Conservation (phyloP, 2,888 invertebrate species). For the Mesorhabditis belari region DNA sequence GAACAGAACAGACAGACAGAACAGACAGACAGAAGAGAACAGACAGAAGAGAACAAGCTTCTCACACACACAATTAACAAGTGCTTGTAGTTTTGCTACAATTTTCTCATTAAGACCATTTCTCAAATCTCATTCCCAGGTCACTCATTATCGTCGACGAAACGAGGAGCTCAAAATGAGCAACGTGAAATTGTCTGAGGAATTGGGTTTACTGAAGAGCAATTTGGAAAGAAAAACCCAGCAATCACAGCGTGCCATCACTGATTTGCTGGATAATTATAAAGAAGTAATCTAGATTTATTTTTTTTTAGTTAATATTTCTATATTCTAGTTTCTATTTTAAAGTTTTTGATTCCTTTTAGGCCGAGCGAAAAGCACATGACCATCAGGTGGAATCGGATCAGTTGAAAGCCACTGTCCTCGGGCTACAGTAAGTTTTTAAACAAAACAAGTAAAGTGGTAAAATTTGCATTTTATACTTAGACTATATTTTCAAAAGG, state of each 20-base stretch:
- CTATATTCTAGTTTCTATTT: not conserved
- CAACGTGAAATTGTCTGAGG: slow-evolving; percentile 3
- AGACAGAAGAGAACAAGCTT: slow-evolving; percentile 7
- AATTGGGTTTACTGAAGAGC: slow-evolving; percentile 2
- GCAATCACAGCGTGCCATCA: slow-evolving; percentile 1
- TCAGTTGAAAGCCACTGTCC: slow-evolving; percentile 6
- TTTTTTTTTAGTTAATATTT: too few species aligned
- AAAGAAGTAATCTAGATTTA: slow-evolving; percentile 1
- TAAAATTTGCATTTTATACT: not conserved
- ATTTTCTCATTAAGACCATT: not conserved
- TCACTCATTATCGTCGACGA: not conserved
- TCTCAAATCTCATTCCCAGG: not conserved
- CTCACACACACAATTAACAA: not conserved
- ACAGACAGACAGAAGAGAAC: slow-evolving; percentile 11
- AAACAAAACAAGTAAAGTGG: too few species aligned
- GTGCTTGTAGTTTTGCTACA: not conserved
- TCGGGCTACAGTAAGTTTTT: slow-evolving; percentile 4
- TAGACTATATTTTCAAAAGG: not conserved
- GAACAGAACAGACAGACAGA: too few species aligned
- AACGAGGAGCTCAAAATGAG: slow-evolving; percentile 7
- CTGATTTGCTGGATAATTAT: slow-evolving; percentile 8
- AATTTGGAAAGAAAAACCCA: slow-evolving; percentile 7
- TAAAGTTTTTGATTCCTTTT: too few species aligned
- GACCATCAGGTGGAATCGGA: slow-evolving; percentile 7
- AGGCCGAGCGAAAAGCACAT: slow-evolving; percentile 1